Conservation (phyloP, 2,113 vertebrate genomes). For the Datnioides undecimradiatus region DNA sequence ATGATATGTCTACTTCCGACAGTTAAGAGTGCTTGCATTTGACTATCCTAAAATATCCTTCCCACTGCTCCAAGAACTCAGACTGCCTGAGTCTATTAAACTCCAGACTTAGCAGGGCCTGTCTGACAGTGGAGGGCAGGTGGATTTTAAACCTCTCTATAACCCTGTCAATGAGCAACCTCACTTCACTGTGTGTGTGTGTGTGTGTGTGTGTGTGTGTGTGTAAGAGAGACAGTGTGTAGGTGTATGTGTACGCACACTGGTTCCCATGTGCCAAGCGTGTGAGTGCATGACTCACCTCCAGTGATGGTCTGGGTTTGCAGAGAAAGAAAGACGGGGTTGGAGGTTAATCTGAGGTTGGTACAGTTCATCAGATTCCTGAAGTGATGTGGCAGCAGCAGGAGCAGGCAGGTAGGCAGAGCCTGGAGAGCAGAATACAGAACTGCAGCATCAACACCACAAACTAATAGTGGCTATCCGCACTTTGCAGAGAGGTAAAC, state of each 20-base stretch:
- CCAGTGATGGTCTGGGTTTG: constrained; percentile 63
- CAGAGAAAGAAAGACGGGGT: constrained; percentile 58
- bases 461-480: constrained; percentile 30
- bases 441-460: constrained; percentile 47
- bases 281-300: constrained; percentile 64
- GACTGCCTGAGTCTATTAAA: constrained; percentile 54
- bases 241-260: neutral
- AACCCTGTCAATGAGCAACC: constrained; percentile 68
- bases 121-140: constrained; percentile 59
- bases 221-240: too few species aligned
- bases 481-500: constrained; percentile 26
- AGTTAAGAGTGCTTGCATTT: constrained; percentile 14
- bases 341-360: constrained; percentile 78
- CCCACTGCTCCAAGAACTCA: neutral
- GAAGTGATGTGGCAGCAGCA: constrained; percentile 65
- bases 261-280: constrained; percentile 47
- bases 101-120: constrained; percentile 31
- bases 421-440: constrained; percentile 58
- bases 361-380: constrained; percentile 78
- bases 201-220: neutral
- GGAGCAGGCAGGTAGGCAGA: constrained; percentile 17
- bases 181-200: constrained; percentile 7
- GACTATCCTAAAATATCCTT: constrained; percentile 28
- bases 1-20: neutral
- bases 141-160: constrained; percentile 67